Conservation (phyloP, 1,140 invertebrate species). For the Zaprionus taronus region DNA sequence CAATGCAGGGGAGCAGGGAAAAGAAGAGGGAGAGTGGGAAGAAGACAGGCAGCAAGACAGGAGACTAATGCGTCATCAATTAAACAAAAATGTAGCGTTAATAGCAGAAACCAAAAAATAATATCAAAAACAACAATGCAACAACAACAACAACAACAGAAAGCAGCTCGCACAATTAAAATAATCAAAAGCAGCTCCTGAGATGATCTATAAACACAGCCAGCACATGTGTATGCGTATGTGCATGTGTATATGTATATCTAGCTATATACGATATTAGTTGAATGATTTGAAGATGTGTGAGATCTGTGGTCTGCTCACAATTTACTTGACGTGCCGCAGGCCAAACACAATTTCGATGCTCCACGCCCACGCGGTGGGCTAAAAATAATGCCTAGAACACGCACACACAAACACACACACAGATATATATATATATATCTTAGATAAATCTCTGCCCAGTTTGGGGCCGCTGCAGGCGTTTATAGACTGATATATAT, state of each 20-base stretch:
- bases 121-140: slow-evolving; percentile 16
- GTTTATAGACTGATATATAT: slow-evolving; percentile 35
- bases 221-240: not conserved
- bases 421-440: not conserved
- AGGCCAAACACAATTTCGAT: slow-evolving; percentile 44
- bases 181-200: slow-evolving; percentile 51
- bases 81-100: slow-evolving; percentile 79
- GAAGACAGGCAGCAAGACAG: slow-evolving; percentile 1
- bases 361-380: slow-evolving; percentile 61
- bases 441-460: slow-evolving; percentile 43
- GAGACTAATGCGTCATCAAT: slow-evolving; percentile 72
- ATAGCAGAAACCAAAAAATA: slow-evolving; percentile 40
- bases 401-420: slow-evolving; percentile 18
- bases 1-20: slow-evolving; percentile 14
- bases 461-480: slow-evolving; percentile 53
- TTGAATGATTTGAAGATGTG: slow-evolving; percentile 55
- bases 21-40: not conserved
- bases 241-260: not conserved
- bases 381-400: slow-evolving; percentile 68
- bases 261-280: slow-evolving; percentile 10
- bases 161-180: slow-evolving; percentile 55
- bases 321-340: slow-evolving; percentile 63
- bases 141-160: slow-evolving; percentile 15
- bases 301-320: slow-evolving; percentile 53
- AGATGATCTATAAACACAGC: slow-evolving; percentile 25